Conservation (phyloP, 1,140 invertebrate species). For the Spodoptera litura region DNA sequence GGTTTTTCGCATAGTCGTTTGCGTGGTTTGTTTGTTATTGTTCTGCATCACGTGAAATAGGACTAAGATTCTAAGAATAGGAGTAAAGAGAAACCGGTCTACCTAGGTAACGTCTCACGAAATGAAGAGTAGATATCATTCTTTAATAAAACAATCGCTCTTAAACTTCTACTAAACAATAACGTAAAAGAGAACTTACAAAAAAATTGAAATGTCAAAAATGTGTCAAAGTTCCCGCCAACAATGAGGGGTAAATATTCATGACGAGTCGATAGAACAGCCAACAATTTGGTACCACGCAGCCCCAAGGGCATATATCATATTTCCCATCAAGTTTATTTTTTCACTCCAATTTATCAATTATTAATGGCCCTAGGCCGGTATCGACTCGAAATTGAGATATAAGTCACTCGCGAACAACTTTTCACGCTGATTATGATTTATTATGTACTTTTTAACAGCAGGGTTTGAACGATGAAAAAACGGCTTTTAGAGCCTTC, state of each 20-base stretch:
- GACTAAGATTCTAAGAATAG: too few species aligned
- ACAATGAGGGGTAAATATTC: conserved; percentile 24
- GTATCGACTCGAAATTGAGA: conserved; percentile 66
- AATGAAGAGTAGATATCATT: not conserved
- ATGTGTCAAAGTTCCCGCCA: conserved; percentile 12
- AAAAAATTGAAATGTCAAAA: conserved; percentile 29
- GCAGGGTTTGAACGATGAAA: conserved; percentile 42
- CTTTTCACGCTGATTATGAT: conserved; percentile 69
- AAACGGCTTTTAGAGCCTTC: conserved; percentile 24
- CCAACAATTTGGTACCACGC: conserved; percentile 5
- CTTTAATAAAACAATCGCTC: not conserved
- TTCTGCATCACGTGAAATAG: too few species aligned
- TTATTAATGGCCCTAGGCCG: conserved; percentile 55
- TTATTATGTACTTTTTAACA: conserved; percentile 58
- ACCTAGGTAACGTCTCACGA: too few species aligned
- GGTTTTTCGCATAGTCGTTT: not conserved
- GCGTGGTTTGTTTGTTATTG: not conserved
- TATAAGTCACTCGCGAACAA: conserved; percentile 62
- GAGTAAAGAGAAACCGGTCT: too few species aligned
- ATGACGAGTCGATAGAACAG: not conserved
- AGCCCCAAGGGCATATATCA: conserved; percentile 20
- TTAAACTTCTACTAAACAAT: not conserved
- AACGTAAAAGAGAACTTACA: not conserved
- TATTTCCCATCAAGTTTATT: conserved; percentile 52
- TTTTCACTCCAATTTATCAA: conserved; percentile 65